Evolutionary conservation across 2,888 invertebrate genomes (phyloP).

Genomic region (Cylloceria caligata): DNA sequence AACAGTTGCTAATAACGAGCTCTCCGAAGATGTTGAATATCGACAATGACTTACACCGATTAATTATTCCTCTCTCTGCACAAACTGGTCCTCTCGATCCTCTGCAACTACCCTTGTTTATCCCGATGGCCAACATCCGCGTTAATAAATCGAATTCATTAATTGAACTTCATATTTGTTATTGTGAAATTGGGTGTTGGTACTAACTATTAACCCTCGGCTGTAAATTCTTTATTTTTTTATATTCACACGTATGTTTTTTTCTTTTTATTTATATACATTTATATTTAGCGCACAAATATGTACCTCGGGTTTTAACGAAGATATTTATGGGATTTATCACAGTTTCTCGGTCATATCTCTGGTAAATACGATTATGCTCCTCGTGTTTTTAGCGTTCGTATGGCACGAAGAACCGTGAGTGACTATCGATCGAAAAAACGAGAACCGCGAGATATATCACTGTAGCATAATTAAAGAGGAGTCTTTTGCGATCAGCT

Average conservation of each 20-base stretch:
- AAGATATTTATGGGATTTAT: slow-evolving; percentile 16
- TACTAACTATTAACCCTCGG: neutral
- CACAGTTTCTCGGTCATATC: slow-evolving; percentile 42
- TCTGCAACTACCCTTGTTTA: slow-evolving; percentile 59
- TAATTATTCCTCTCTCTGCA: slow-evolving; percentile 5
- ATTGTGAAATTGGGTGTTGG: neutral
- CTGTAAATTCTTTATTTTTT: no score
- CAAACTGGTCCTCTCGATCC: slow-evolving; percentile 46
- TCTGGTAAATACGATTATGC: slow-evolving; percentile 13
- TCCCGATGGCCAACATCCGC: slow-evolving; percentile 69
- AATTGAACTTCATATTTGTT: slow-evolving; percentile 17
- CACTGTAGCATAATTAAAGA: slow-evolving; percentile 50
- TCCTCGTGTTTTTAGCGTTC: slow-evolving; percentile 13
- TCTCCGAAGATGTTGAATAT: slow-evolving; percentile 36
- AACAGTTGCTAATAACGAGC: slow-evolving; percentile 49
- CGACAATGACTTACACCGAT: slow-evolving; percentile 4
- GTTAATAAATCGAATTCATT: neutral
- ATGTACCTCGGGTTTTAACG: neutral
- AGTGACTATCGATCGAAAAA: slow-evolving; percentile 60
- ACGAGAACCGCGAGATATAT: slow-evolving; percentile 49
- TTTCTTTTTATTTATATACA: neutral
- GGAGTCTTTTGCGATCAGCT: slow-evolving; percentile 72
- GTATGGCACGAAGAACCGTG: slow-evolving; percentile 12
- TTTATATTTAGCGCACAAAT: neutral
- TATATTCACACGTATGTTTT: slow-evolving; percentile 10